A percentile compares a stretch with the other conserved stretches of the same genome.
Conservation (phyloP, 2,113 vertebrate genomes). For the Orthonyx spaldingii region DNA sequence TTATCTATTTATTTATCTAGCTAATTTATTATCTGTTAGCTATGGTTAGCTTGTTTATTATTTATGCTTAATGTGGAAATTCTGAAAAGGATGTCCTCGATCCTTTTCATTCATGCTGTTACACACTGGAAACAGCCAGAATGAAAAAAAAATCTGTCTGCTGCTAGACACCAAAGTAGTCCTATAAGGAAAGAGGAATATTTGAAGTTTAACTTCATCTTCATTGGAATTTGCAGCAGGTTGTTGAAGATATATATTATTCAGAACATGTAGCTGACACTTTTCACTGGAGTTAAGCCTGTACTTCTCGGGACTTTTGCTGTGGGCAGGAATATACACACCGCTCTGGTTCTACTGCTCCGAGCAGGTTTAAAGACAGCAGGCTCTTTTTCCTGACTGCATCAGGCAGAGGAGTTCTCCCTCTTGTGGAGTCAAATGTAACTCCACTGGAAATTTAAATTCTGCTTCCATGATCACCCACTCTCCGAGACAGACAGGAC, state of each 20-base stretch:
- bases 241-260: not conserved
- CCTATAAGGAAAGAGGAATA: not conserved
- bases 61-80: not conserved
- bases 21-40: not conserved
- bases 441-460: not conserved
- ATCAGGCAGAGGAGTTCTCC: not conserved
- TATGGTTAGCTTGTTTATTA: not conserved
- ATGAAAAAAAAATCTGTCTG: not conserved
- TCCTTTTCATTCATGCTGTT: not conserved
- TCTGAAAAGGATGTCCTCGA: not conserved
- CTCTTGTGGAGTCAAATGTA: slow-evolving; percentile 7
- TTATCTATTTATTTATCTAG: too few relatives aligned
- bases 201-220: not conserved
- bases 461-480: not conserved
- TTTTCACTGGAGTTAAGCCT: not conserved
- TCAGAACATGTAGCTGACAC: not conserved
- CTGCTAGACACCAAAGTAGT: not conserved
- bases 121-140: not conserved
- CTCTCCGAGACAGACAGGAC: not conserved
- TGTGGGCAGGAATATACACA: too few relatives aligned
- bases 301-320: not conserved
- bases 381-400: too few relatives aligned
- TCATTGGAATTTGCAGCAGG: not conserved
- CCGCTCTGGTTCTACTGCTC: accelerated
- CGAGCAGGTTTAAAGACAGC: not conserved